These are phyloP conservation scores for Heteronetta atricapilla DNA, from an alignment of 2,113 vertebrate species.

Conservation along the genomic window DNA sequence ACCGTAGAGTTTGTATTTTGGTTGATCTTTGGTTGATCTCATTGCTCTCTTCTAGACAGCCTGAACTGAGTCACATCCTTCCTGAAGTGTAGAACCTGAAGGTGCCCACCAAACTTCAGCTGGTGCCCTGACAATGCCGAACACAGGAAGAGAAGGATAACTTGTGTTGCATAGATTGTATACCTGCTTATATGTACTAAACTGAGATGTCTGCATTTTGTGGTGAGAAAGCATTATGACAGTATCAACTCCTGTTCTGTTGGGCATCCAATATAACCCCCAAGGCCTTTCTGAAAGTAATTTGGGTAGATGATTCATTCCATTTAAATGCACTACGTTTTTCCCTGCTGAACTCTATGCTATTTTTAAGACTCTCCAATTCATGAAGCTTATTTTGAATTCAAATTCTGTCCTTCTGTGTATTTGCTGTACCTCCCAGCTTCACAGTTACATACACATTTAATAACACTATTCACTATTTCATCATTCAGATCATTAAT, in stretches of 20 bases:
- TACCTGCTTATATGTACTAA: not conserved
- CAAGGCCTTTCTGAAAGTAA: not conserved
- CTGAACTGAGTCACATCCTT: not conserved
- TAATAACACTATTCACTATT: not conserved
- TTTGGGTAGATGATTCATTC: slow-evolving; percentile 4
- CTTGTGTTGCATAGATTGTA: not conserved
- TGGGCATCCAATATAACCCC: not conserved
- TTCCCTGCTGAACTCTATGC: not conserved
- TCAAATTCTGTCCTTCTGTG: not conserved
- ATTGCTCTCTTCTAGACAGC: not conserved
- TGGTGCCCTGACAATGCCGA: not conserved
- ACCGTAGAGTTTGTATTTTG: not conserved
- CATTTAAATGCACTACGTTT: not conserved
- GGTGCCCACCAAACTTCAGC: not conserved
- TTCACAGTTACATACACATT: not conserved
- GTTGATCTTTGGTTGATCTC: not conserved
- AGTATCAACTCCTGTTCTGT: not conserved
- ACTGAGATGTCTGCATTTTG: not conserved
- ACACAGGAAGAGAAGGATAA: not conserved
- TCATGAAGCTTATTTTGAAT: not conserved
- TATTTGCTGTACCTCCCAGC: slow-evolving; percentile 8
- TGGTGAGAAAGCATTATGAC: not conserved
- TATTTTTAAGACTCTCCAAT: not conserved
- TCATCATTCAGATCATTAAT: not conserved
- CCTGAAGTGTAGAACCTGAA: not conserved